These are phyloP conservation scores for Nowickia ferox DNA, from an alignment of 2,888 invertebrate species.

Conservation along the genomic window DNA sequence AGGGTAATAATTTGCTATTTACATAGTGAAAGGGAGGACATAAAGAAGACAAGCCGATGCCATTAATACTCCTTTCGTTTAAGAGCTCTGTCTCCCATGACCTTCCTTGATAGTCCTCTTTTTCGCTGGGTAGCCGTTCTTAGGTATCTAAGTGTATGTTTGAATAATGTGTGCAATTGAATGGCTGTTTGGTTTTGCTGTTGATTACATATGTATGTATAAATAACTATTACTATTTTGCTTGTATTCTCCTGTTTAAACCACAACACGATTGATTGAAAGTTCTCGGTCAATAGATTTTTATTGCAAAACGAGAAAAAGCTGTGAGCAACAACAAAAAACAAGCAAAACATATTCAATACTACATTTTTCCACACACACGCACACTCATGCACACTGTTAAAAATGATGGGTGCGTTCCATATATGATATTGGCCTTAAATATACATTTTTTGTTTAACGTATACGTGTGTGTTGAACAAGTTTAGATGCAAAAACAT, in stretches of 20 bases:
- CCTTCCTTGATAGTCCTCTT: no score
- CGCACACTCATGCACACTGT: not conserved
- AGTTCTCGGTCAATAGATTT: slow-evolving; percentile 72
- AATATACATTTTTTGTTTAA: not conserved
- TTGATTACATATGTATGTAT: not conserved
- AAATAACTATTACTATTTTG: slow-evolving; percentile 22
- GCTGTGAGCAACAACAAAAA: not conserved
- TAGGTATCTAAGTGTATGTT: not conserved
- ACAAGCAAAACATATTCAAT: slow-evolving; percentile 36
- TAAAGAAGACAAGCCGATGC: no score
- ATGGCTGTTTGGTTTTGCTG: slow-evolving; percentile 19
- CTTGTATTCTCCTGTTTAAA: slow-evolving; percentile 40
- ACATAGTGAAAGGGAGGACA: no score
- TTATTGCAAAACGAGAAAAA: slow-evolving; percentile 60
- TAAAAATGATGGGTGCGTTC: slow-evolving; percentile 3
- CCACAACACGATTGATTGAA: slow-evolving; percentile 72
- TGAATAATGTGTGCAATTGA: slow-evolving; percentile 13
- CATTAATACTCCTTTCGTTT: not conserved
- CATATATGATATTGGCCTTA: not conserved
- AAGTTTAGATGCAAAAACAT: not conserved
- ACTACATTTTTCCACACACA: not conserved
- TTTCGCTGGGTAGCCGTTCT: not conserved
- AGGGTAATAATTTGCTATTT: no score
- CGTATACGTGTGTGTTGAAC: not conserved
- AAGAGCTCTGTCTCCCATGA: not conserved